Conservation (phyloP, 1,140 invertebrate species). For the Pogonomyrmex barbatus region DNA sequence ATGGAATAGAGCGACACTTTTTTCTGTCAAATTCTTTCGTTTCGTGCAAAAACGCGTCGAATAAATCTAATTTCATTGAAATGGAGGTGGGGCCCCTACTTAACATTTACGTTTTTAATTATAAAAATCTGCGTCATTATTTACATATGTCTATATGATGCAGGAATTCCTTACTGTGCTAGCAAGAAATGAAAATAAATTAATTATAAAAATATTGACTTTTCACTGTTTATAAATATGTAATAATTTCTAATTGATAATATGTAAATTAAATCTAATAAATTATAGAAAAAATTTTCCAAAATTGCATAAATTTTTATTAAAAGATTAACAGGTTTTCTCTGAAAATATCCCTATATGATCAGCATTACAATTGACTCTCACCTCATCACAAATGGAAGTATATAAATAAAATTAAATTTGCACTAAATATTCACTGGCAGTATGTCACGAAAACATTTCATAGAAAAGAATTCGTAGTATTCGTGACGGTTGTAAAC, state of each 20-base stretch:
- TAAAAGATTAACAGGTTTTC: conserved; percentile 79
- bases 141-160: background rate
- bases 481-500: background rate
- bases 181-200: background rate
- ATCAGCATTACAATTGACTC: conserved; percentile 63
- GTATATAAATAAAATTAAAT: conserved; percentile 77
- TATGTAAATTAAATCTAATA: background rate
- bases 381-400: conserved; percentile 56
- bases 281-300: conserved; percentile 31
- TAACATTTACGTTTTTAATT: background rate
- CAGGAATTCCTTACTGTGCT: background rate
- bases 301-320: conserved; percentile 80
- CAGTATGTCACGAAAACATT: conserved; percentile 76
- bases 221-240: background rate
- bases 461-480: background rate
- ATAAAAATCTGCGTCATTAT: background rate
- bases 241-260: background rate
- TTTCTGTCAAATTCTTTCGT: no score
- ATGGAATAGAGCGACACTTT: no score
- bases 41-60: no score
- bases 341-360: conserved; percentile 67
- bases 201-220: background rate
- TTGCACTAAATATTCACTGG: conserved; percentile 79
- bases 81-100: no score
- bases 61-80: no score